phyloP scores from a whole-genome alignment of 2,113 vertebrate genomes.

The Rhodinocichla rosea region DNA sequence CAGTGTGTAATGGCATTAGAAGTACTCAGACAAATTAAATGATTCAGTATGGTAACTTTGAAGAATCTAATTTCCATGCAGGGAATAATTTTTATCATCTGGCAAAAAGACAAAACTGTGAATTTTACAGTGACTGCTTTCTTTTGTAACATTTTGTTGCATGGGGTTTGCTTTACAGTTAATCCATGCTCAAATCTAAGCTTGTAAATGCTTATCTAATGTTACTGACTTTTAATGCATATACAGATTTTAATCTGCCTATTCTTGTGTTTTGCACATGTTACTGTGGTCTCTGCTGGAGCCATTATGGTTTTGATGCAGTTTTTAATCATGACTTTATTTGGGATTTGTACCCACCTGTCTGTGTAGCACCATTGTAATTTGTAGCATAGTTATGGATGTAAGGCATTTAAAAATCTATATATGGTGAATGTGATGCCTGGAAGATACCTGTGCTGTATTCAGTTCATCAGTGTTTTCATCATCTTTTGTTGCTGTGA shows the following conservation, averaged over 20 bases:
- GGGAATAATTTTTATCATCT: slow-evolving; percentile 49
- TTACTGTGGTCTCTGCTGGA: not conserved
- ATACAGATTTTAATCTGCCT: not conserved
- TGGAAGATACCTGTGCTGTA: not conserved
- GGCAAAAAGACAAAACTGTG: not conserved
- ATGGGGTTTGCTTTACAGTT: slow-evolving; percentile 33
- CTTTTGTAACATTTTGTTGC: slow-evolving; percentile 2
- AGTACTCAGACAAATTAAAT: slow-evolving; percentile 66
- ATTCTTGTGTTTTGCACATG: not conserved
- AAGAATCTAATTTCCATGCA: slow-evolving; percentile 51
- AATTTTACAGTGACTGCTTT: slow-evolving; percentile 12
- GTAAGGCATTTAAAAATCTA: not conserved
- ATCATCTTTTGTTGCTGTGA: not conserved
- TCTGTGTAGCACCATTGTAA: not conserved
- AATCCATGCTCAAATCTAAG: not conserved
- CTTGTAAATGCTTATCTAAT: not conserved
- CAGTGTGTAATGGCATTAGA: slow-evolving; percentile 13
- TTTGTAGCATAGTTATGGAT: not conserved
- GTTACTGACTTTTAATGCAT: not conserved
- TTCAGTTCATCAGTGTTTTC: not conserved
- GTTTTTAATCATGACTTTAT: not conserved
- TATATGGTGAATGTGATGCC: not conserved
- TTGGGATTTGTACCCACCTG: not conserved
- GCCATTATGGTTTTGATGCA: not conserved
- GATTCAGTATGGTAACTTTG: slow-evolving; percentile 38